Percentiles rank a stretch among this genome's conserved stretches.
Evolutionary conservation across 1,140 invertebrate genomes (phyloP).

Genomic region (Hycleus cichorii): DNA sequence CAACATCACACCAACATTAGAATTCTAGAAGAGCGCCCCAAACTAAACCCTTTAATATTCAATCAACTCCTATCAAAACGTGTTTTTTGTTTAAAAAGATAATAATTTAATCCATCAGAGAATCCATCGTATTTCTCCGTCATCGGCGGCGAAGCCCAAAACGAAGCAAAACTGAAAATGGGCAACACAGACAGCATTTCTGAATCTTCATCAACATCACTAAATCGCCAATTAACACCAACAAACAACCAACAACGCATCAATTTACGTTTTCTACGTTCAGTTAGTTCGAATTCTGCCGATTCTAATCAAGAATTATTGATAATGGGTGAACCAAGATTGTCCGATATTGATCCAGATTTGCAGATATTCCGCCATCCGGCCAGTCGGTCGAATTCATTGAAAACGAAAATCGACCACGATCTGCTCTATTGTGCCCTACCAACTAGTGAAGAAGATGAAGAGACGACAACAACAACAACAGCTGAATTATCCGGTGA

Average conservation of each 20-base stretch:
- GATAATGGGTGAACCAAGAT: slow-evolving; percentile 48
- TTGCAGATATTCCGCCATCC: slow-evolving; percentile 36
- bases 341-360: slow-evolving; percentile 50
- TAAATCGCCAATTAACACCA: slow-evolving; percentile 22
- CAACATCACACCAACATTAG: slow-evolving; percentile 1
- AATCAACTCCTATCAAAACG: background rate
- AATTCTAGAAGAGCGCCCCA: background rate
- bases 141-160: slow-evolving; percentile 22
- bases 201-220: slow-evolving; percentile 1
- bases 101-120: slow-evolving; percentile 41
- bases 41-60: background rate
- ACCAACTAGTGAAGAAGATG: slow-evolving; percentile 25
- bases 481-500: slow-evolving; percentile 29
- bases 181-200: slow-evolving; percentile 16
- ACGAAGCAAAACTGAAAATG: slow-evolving; percentile 3
- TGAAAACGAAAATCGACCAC: slow-evolving; percentile 30
- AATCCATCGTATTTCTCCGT: slow-evolving; percentile 56
- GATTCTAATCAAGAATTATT: slow-evolving; percentile 48
- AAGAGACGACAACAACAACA: slow-evolving; percentile 5
- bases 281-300: slow-evolving; percentile 47
- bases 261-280: slow-evolving; percentile 45
- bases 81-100: background rate
- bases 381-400: slow-evolving; percentile 31
- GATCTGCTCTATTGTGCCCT: slow-evolving; percentile 43
- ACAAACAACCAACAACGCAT: slow-evolving; percentile 20